These are phyloP conservation scores for Drosophila leontia DNA, from an alignment of 1,140 invertebrate species.

Conservation along the genomic window DNA sequence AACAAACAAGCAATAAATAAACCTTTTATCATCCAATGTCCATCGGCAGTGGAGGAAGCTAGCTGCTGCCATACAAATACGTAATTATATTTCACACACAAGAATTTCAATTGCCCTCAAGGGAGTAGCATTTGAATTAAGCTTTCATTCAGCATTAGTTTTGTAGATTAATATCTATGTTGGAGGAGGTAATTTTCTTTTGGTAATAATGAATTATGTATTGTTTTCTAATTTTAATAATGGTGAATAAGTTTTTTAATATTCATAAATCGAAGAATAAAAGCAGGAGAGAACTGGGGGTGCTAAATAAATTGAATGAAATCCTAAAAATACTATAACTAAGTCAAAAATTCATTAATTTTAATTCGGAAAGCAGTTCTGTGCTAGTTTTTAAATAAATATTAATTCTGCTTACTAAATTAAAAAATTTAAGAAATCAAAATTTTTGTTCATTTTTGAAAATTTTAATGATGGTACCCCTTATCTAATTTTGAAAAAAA, in stretches of 20 bases:
- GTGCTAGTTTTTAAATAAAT: too few species aligned
- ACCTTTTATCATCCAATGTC: slow-evolving; percentile 24
- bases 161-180: background rate
- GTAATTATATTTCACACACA: slow-evolving; percentile 41
- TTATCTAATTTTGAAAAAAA: too few species aligned
- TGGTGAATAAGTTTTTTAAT: too few species aligned
- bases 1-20: slow-evolving; percentile 25
- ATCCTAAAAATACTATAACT: too few species aligned
- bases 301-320: too few species aligned
- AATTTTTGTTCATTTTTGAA: too few species aligned
- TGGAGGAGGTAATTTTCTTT: background rate
- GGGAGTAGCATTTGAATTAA: slow-evolving; percentile 8
- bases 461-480: too few species aligned
- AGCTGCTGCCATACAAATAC: slow-evolving; percentile 32
- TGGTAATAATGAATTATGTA: background rate
- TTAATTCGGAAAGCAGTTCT: too few species aligned
- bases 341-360: too few species aligned
- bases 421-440: too few species aligned
- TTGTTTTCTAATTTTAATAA: background rate
- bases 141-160: slow-evolving; percentile 22
- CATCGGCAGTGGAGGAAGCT: background rate
- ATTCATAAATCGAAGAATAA: background rate
- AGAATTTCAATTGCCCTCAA: slow-evolving; percentile 27
- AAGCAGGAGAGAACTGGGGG: too few species aligned
- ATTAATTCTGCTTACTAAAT: too few species aligned